Base-by-base conservation (phyloP, 2,797 vertebrate genomes). In the Allobates femoralis region DNA sequence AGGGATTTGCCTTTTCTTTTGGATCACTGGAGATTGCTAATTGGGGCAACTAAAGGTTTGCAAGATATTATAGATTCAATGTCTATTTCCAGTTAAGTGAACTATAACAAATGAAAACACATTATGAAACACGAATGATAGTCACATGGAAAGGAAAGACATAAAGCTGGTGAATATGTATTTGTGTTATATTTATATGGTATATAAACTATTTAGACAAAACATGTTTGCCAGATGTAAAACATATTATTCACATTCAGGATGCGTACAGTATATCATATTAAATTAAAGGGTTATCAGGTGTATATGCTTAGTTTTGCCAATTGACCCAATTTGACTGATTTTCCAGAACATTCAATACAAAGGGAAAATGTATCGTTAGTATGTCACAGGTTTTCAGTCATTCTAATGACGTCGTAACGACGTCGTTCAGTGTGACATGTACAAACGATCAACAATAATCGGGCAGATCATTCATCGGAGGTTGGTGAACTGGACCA, bases 1-100 rank as follows among this genome's bases (percentile, higher is more conserved):
- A 12, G 34, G 71, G 76, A 62, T 60, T 18, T 75, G 55, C 37
- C 53, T 66, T 77, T 46, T 46, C 41, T 84, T 77, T 73, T 84
- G 46, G 71, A 77, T 84, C 83, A 77, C 73, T 66, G 83, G 62
- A 84, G 46, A 84, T 84, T 84, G 73, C 83, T 84, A 84, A 84
- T 84, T 84, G 83, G 83, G 83, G 83, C 83, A 84, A 76, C 71
- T 76, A 75, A 84, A 76, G 66, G 73, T 64, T 73, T 64, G 51
- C 83, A 77, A 46, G 51, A 84, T 32, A 34, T 75, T 62, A 84
- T 76, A 75, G 34, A 46, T 46, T 60, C 75, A 62, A 26, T 84
- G 56, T 84, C 60, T 76, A 51, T 77, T 76, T 66, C 41, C 58
- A 84, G 73, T 77, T 46, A 77, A 77, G 34, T 84, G 58, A 84